Base-by-base conservation (phyloP, 2,888 invertebrate species). In the Thelaira solivaga region DNA sequence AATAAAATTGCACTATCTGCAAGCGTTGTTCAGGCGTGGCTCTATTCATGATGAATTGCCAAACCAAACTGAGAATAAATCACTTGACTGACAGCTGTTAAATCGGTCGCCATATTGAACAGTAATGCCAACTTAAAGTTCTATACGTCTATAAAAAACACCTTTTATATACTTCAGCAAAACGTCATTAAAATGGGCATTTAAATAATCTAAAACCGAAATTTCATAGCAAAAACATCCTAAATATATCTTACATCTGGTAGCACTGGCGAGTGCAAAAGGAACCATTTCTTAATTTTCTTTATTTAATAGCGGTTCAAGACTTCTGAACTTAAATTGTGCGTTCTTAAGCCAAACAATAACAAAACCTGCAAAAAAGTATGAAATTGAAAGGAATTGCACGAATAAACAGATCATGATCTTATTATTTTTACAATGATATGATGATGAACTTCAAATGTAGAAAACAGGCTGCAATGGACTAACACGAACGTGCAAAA, bases 371-470 rank as follows among this genome's bases (percentile, higher is more conserved):
- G 36, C 39, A 34, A 45, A 4, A 72, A 74, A 29, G 49, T 18
- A 80, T 67, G 67, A 80, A 82, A 81, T 81, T 80, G 80, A 82
- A 82, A 82, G 80, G 80, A 76, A 81, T 80, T 82, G 59, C 72
- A 81, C 82, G 77, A 81, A 73, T 72, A 47, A 59, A 69, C 43
- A 53, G 76, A 71, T 80, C 76, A 72, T 74, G 78, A 65, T 75
- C 74, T 75, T 61, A 75, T 75, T 74, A 67, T 53, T 57, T 31
- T 51, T 69, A 43, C 31, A 22, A 69, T 61, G 11, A 39, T 41
- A 31, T 16, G 3, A 51, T 41, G 22, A n/a, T n/a, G n/a, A n/a
- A 24, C 24, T 55, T 53, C 55, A 57, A 57, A 47, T 26, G 16
- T 13, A 57, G 10, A 16, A 18, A 57, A 49, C 31, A 51, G 16